Evolutionary conservation across 1,140 invertebrate species (phyloP).

Genomic region (Drosophila ironensis): DNA sequence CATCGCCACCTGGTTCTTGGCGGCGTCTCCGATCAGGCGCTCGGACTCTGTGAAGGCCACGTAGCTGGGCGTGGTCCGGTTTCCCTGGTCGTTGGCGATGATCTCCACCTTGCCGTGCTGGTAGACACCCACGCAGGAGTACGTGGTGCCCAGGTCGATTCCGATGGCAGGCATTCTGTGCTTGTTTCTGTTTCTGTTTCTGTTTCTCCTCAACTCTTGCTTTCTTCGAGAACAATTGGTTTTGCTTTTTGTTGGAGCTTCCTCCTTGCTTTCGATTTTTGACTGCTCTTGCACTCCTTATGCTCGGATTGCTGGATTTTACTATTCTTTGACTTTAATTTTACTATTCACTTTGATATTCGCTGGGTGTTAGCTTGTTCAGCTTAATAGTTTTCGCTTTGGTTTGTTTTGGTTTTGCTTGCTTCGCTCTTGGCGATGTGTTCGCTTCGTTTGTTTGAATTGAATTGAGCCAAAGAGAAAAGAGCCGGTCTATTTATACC

Average conservation of each 20-base stretch:
- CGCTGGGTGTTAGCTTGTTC: conserved; percentile 28
- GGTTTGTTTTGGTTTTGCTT: neutral
- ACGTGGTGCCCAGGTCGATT: conserved; percentile 90
- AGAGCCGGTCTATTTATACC: conserved; percentile 59
- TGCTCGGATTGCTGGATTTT: neutral
- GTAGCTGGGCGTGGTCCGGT: conserved; percentile 97
- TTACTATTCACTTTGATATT: neutral
- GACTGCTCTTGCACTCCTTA: conserved; percentile 6
- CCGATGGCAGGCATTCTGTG: conserved; percentile 85
- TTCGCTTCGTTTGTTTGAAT: conserved; percentile 59
- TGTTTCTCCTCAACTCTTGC: conserved; percentile 4
- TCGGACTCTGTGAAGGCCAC: conserved; percentile 92
- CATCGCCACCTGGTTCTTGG: neutral
- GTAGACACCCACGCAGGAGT: conserved; percentile 91
- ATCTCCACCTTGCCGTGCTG: conserved; percentile 94
- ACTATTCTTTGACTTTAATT: conserved; percentile 4
- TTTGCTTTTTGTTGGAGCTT: neutral
- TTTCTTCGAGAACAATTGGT: neutral
- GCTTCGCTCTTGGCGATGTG: conserved; percentile 53
- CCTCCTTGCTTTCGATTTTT: neutral
- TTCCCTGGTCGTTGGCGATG: conserved; percentile 97
- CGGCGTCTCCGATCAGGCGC: neutral
- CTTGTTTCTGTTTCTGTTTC: neutral
- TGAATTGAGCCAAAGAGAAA: conserved; percentile 52
- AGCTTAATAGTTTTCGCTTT: conserved; percentile 28